phyloP scores from a whole-genome alignment of 2,113 vertebrate species.

The Prochilodus magdalenae region DNA sequence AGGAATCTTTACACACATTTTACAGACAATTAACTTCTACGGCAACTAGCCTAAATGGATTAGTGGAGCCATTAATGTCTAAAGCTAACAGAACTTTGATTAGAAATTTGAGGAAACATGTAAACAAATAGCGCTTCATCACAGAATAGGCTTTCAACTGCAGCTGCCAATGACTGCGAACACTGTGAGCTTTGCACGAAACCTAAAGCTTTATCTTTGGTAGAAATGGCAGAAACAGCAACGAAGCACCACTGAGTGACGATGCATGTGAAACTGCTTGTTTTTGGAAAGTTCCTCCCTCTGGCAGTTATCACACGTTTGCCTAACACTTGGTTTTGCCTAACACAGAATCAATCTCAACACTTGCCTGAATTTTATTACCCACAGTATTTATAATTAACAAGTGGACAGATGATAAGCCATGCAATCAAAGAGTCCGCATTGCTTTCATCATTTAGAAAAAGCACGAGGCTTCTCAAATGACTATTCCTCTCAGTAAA shows the following conservation, averaged over 20 bases:
- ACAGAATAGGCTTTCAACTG: slow-evolving; percentile 59
- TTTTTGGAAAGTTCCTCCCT: neutral
- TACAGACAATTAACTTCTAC: slow-evolving; percentile 83
- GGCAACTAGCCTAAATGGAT: slow-evolving; percentile 77
- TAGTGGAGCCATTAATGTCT: slow-evolving; percentile 80
- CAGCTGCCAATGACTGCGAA: slow-evolving; percentile 67
- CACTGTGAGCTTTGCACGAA: slow-evolving; percentile 51
- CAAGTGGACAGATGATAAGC: slow-evolving; percentile 33
- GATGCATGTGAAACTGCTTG: neutral
- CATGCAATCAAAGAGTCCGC: slow-evolving; percentile 42
- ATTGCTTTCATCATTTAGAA: slow-evolving; percentile 22
- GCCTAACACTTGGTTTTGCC: neutral
- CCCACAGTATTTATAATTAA: slow-evolving; percentile 19
- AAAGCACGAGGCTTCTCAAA: slow-evolving; percentile 20
- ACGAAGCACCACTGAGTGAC: neutral
- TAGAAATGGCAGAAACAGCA: slow-evolving; percentile 22
- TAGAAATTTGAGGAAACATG: slow-evolving; percentile 77
- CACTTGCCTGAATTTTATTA: slow-evolving; percentile 5
- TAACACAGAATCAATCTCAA: slow-evolving; percentile 12
- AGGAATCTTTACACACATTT: slow-evolving; percentile 80
- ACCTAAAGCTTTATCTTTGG: slow-evolving; percentile 44
- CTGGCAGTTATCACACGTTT: neutral
- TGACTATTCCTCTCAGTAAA: slow-evolving; percentile 10
- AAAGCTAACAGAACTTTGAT: slow-evolving; percentile 78
- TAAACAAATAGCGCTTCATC: slow-evolving; percentile 78